A percentile compares a stretch with the other conserved stretches of the same genome.
These are phyloP conservation scores for Eidolon dupreanum DNA, from an alignment of 2,797 vertebrate genomes.

Conservation along the genomic window DNA sequence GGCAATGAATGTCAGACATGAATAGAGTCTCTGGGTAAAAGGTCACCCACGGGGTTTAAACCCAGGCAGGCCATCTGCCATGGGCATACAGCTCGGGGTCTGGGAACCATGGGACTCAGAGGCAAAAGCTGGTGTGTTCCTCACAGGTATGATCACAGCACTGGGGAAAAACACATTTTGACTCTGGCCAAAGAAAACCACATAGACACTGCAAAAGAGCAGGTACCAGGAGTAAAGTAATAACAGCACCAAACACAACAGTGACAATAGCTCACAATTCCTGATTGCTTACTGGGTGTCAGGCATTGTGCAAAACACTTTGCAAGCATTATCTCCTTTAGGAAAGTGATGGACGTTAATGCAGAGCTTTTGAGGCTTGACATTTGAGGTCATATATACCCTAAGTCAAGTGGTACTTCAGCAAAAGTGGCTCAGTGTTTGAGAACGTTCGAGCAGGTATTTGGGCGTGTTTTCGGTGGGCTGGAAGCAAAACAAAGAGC, in stretches of 20 bases:
- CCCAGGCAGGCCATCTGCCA: background rate
- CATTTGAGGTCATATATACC: background rate
- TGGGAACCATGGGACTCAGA: background rate
- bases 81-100: background rate
- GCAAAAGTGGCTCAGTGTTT: background rate
- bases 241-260: background rate
- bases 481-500: background rate
- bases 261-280: background rate
- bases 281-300: background rate
- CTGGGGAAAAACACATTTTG: background rate
- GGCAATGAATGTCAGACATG: background rate
- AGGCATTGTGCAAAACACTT: background rate
- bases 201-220: background rate
- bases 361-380: background rate
- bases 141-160: background rate
- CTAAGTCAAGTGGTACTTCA: background rate
- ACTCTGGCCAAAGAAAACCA: background rate
- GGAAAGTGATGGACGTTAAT: background rate
- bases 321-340: background rate
- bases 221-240: background rate
- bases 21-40: background rate
- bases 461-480: background rate
- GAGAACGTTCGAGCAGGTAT: constrained; percentile 3
- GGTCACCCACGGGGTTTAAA: background rate
- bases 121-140: background rate